Evolutionary conservation across 2,797 vertebrate species (phyloP).

Genomic region (Phrynocephalus vlangalii): DNA sequence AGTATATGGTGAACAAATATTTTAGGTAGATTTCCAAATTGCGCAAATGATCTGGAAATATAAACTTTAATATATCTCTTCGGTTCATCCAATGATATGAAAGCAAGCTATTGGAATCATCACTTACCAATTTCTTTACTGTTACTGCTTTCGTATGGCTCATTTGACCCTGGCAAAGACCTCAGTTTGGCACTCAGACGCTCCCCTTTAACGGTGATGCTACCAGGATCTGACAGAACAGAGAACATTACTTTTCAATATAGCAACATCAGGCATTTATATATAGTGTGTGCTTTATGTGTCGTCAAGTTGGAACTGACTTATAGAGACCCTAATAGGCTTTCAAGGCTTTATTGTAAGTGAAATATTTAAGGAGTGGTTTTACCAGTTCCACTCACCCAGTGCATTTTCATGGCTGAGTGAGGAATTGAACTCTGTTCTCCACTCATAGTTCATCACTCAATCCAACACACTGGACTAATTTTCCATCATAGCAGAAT

Average conservation of each 20-base stretch:
- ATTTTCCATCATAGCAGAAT: not conserved
- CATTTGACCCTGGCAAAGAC: conserved; percentile 86
- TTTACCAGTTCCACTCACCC: too few species aligned
- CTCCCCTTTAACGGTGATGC: conserved; percentile 85
- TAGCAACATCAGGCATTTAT: not conserved
- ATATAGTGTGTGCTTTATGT: not conserved
- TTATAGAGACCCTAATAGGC: too few species aligned
- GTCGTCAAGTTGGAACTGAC: too few species aligned
- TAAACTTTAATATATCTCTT: not conserved
- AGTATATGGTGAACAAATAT: not conserved
- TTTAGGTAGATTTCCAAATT: not conserved
- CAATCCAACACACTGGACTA: not conserved
- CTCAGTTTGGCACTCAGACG: conserved; percentile 87
- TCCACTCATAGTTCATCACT: too few species aligned
- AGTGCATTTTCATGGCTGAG: too few species aligned
- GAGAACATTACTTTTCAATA: conserved; percentile 16
- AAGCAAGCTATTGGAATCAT: conserved; percentile 4
- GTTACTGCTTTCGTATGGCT: conserved; percentile 90
- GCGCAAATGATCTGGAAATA: not conserved
- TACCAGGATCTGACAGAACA: conserved; percentile 83
- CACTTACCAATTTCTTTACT: conserved; percentile 90
- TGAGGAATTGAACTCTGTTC: too few species aligned
- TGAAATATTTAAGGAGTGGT: too few species aligned
- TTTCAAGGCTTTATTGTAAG: too few species aligned
- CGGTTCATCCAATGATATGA: not conserved